Conservation (phyloP, 2,797 vertebrate genomes). For the Catamblyrhynchus diadema region DNA sequence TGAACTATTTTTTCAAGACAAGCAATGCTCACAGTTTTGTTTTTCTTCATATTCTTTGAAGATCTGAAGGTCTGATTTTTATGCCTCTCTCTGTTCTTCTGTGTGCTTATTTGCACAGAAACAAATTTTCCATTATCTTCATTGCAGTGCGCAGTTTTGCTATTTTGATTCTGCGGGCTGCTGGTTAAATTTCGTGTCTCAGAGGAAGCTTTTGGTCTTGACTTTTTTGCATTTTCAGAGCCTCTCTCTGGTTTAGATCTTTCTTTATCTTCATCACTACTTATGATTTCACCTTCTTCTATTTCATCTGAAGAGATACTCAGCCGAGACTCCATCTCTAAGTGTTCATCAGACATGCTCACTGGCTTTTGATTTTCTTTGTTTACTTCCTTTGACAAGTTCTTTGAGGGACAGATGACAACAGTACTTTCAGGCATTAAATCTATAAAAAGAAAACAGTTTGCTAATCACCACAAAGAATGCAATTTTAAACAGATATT, state of each 20-base stretch:
- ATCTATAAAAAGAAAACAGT: constrained; percentile 64
- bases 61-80: constrained; percentile 41
- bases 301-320: constrained; percentile 80
- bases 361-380: constrained; percentile 92
- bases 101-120: constrained; percentile 45
- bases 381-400: constrained; percentile 82
- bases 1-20: constrained; percentile 78
- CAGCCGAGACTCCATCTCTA: constrained; percentile 52
- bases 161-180: constrained; percentile 31
- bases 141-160: constrained; percentile 18
- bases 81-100: constrained; percentile 54
- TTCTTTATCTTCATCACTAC: constrained; percentile 78
- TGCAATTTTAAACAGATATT: neutral
- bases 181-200: constrained; percentile 39
- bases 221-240: constrained; percentile 45
- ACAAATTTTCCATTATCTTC: constrained; percentile 50
- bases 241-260: constrained; percentile 63
- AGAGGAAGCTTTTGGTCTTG: constrained; percentile 50
- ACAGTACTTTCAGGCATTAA: constrained; percentile 39
- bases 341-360: constrained; percentile 64
- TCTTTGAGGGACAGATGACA: constrained; percentile 54
- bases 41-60: constrained; percentile 61
- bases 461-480: neutral
- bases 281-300: constrained; percentile 94
- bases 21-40: constrained; percentile 66